Evolutionary conservation across 2,113 vertebrate species (phyloP).

Genomic region (Oreochromis tanganicae): DNA sequence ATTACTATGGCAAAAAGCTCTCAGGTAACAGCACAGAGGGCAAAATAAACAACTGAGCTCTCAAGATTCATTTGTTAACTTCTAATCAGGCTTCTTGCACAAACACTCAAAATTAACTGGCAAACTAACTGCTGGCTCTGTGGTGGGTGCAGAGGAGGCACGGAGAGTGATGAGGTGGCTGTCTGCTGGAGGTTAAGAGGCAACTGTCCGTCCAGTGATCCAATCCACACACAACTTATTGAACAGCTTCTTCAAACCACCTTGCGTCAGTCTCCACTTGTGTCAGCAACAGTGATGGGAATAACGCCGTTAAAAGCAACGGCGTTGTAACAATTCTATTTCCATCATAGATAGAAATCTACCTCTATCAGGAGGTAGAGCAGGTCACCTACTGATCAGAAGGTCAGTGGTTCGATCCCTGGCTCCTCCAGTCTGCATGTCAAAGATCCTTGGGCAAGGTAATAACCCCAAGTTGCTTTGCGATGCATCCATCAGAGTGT

Average conservation of each 20-base stretch:
- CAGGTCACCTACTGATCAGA: too few relatives aligned
- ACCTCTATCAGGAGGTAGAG: too few relatives aligned
- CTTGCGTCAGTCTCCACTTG: neutral
- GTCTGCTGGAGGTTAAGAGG: neutral
- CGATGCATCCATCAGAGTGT: too few relatives aligned
- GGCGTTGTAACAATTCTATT: too few relatives aligned
- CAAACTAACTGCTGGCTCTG: neutral
- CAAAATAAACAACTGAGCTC: neutral
- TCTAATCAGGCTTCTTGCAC: neutral
- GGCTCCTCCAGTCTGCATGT: too few relatives aligned
- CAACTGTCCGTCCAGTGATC: neutral
- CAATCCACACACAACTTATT: neutral
- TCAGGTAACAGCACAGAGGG: neutral
- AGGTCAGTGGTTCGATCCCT: too few relatives aligned
- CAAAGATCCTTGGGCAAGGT: too few relatives aligned
- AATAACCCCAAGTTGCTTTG: too few relatives aligned
- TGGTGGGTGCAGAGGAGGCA: neutral
- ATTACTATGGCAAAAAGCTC: neutral
- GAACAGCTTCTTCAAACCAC: neutral
- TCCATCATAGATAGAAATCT: too few relatives aligned
- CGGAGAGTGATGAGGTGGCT: neutral
- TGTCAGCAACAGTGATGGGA: neutral
- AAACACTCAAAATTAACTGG: neutral
- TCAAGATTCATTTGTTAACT: neutral
- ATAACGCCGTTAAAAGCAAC: neutral